phyloP scores from a whole-genome alignment of 2,113 vertebrate species.

The Gobiocypris rarus region DNA sequence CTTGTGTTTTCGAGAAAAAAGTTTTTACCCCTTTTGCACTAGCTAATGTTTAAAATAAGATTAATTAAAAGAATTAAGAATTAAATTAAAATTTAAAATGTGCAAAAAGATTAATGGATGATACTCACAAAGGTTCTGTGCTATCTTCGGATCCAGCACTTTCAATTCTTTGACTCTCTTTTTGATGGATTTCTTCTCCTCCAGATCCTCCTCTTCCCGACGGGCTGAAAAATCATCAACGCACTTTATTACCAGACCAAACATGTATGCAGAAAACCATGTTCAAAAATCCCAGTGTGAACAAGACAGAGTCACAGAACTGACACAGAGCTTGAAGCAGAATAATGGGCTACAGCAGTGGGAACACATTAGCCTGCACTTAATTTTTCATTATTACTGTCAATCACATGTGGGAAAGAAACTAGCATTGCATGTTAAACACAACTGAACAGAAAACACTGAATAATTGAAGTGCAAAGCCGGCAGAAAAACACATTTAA shows the following conservation, averaged over 20 bases:
- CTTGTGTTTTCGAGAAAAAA: background rate
- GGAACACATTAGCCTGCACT: conserved; percentile 24
- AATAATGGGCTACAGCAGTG: conserved; percentile 35
- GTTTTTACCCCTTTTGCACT: background rate
- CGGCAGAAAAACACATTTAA: conserved; percentile 34
- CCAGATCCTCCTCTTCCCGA: conserved; percentile 85
- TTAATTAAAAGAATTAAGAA: too few species aligned
- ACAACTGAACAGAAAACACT: conserved; percentile 44
- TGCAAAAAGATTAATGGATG: background rate
- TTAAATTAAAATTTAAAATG: too few species aligned
- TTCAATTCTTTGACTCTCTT: conserved; percentile 96
- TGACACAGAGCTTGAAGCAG: conserved; percentile 28
- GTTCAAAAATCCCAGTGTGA: background rate
- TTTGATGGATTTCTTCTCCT: conserved; percentile 89
- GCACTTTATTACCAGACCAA: conserved; percentile 16
- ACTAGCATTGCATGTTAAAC: conserved; percentile 18
- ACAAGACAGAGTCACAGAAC: conserved; percentile 15
- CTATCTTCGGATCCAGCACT: conserved; percentile 93
- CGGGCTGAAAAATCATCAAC: conserved; percentile 74
- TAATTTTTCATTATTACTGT: conserved; percentile 50
- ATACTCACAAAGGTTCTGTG: conserved; percentile 97
- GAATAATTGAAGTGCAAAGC: conserved; percentile 51
- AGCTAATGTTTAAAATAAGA: background rate
- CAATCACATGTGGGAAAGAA: conserved; percentile 37
- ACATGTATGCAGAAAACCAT: background rate